Evolutionary conservation across 1,140 invertebrate species (phyloP).

Genomic region (Drosophila simulans): DNA sequence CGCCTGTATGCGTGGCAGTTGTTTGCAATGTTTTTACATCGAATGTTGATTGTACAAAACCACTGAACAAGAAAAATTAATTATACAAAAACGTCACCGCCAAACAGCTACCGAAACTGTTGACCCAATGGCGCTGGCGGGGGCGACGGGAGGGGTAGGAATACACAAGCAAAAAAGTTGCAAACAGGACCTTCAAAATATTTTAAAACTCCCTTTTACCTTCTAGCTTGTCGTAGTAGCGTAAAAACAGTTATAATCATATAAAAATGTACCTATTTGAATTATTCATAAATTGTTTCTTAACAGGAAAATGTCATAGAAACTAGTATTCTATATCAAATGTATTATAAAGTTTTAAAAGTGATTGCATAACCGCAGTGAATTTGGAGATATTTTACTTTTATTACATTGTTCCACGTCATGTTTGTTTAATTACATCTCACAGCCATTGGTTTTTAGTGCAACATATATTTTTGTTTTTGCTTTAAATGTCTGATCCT

Average conservation of each 20-base stretch:
- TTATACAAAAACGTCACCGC: conserved; percentile 83
- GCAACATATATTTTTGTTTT: not conserved
- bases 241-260: not conserved
- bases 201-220: not conserved
- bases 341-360: too few species aligned
- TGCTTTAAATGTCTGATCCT: not conserved
- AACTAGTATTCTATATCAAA: too few species aligned
- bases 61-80: conserved; percentile 84
- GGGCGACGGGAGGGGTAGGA: not conserved
- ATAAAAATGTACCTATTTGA: too few species aligned
- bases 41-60: conserved; percentile 83
- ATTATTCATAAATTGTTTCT: too few species aligned
- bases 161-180: conserved; percentile 12
- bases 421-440: too few species aligned
- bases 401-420: too few species aligned
- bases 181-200: not conserved
- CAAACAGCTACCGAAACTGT: conserved; percentile 79
- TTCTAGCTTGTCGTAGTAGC: too few species aligned
- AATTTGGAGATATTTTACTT: too few species aligned
- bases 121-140: conserved; percentile 50
- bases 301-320: too few species aligned
- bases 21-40: conserved; percentile 80
- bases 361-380: too few species aligned
- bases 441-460: not conserved
- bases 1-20: conserved; percentile 73